A percentile compares a stretch with the other conserved stretches of the same genome.
phyloP scores from a whole-genome alignment of 2,888 invertebrate genomes.

The Oscheius myriophilus region DNA sequence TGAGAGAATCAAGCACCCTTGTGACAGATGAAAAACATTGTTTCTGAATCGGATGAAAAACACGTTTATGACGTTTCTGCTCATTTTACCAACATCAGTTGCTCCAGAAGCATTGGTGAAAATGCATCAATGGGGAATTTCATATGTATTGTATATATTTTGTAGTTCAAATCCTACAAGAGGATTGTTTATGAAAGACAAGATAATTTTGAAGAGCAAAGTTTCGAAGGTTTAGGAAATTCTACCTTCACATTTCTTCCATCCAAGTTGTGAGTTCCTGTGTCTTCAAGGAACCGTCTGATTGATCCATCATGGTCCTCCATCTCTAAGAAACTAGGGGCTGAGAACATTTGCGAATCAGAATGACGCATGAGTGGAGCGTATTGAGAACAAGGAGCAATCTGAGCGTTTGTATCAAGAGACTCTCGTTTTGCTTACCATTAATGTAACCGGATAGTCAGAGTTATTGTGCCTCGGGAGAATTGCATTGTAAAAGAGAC shows the following conservation, averaged over 20 bases:
- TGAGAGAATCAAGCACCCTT: too few relatives aligned
- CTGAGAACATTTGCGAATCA: constrained; percentile 55
- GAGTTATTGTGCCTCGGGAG: constrained; percentile 42
- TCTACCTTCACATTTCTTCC: constrained; percentile 48
- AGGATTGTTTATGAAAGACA: too few relatives aligned
- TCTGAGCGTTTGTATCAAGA: constrained; percentile 36
- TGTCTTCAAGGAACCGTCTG: constrained; percentile 52
- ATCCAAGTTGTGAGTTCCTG: constrained; percentile 53
- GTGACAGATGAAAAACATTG: too few relatives aligned
- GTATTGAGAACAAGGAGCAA: constrained; percentile 63
- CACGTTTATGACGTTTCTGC: too few relatives aligned
- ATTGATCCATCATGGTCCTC: constrained; percentile 60
- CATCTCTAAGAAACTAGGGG: constrained; percentile 57
- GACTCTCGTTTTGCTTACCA: constrained; percentile 35
- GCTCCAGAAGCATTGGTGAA: too few relatives aligned
- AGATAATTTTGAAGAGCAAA: too few relatives aligned
- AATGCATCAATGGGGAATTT: too few relatives aligned
- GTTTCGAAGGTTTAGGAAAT: neutral
- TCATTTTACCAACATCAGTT: too few relatives aligned
- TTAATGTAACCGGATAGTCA: constrained; percentile 57
- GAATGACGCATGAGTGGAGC: constrained; percentile 61
- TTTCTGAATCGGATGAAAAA: too few relatives aligned
- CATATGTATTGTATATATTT: too few relatives aligned
- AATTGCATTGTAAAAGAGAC: constrained; percentile 57
- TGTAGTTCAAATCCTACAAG: neutral